These are phyloP conservation scores for Eurystomus gularis DNA, from an alignment of 2,113 vertebrate species.

Conservation along the genomic window DNA sequence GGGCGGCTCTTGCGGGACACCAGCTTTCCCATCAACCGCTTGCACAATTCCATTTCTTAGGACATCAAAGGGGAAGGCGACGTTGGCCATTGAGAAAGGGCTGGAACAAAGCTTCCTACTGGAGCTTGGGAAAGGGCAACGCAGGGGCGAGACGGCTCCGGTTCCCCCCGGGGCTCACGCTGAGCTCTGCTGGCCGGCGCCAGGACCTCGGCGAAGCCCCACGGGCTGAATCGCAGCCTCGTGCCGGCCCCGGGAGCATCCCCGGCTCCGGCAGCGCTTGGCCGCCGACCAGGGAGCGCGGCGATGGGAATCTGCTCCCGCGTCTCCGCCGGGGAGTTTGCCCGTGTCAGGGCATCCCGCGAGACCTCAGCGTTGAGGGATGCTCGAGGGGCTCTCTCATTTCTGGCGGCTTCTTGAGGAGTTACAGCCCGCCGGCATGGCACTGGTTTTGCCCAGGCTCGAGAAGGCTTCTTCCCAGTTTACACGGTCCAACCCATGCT, in stretches of 20 bases:
- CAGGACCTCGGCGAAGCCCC: not conserved
- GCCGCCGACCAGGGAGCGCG: not conserved
- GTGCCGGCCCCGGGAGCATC: not conserved
- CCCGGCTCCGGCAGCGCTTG: not conserved
- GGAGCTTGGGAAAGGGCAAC: constrained; percentile 5
- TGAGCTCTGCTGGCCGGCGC: not conserved
- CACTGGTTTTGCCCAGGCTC: not conserved
- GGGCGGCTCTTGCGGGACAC: not conserved
- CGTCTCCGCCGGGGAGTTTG: fast-evolving
- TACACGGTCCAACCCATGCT: too few species aligned
- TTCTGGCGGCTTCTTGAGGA: not conserved
- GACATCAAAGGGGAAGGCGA: not conserved
- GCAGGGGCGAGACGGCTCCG: not conserved
- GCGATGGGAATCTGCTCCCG: not conserved
- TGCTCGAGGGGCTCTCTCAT: not conserved
- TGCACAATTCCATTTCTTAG: not conserved
- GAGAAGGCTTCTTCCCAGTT: too few species aligned
- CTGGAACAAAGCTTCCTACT: not conserved
- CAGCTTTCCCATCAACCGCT: not conserved
- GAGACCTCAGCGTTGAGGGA: fast-evolving
- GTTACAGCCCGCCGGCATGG: fast-evolving
- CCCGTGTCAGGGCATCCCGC: not conserved
- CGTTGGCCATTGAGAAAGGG: not conserved
- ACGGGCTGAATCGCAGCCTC: not conserved
- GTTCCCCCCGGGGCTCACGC: not conserved